Evolutionary conservation across 2,113 vertebrate species (phyloP).

Genomic region (Stigmatopora nigra): DNA sequence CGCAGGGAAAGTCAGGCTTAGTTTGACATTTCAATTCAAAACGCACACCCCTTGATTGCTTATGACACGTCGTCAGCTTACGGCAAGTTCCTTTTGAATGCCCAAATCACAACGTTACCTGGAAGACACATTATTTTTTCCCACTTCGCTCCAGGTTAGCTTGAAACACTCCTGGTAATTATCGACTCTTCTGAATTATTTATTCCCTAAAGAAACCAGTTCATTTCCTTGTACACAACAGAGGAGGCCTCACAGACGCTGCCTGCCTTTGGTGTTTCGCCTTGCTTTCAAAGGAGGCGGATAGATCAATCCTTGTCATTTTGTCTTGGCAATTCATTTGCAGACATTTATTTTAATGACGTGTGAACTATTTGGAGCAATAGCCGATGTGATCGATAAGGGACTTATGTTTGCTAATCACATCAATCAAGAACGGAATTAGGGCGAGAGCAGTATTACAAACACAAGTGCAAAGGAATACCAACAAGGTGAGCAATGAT

Average conservation of each 20-base stretch:
- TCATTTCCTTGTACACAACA: conserved; percentile 38
- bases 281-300: conserved; percentile 13
- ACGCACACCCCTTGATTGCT: conserved; percentile 18
- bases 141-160: conserved; percentile 51
- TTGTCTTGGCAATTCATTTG: conserved; percentile 48
- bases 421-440: conserved; percentile 25
- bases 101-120: conserved; percentile 57
- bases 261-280: conserved; percentile 33
- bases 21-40: conserved; percentile 31
- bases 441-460: conserved; percentile 7
- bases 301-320: conserved; percentile 35
- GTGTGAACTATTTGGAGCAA: conserved; percentile 42
- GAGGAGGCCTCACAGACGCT: conserved; percentile 30
- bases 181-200: conserved; percentile 43
- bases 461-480: conserved; percentile 11
- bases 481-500: conserved; percentile 35
- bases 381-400: conserved; percentile 35
- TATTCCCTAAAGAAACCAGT: conserved; percentile 47
- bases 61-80: conserved; percentile 18
- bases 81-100: conserved; percentile 35
- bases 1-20: conserved; percentile 13
- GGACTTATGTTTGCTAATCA: conserved; percentile 38
- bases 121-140: conserved; percentile 60
- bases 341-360: conserved; percentile 34
- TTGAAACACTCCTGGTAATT: conserved; percentile 53